Evolutionary conservation across 2,113 vertebrate genomes (phyloP), one percentile per base, ranked within the genome.

Genomic region (Nanorana parkeri): DNA sequence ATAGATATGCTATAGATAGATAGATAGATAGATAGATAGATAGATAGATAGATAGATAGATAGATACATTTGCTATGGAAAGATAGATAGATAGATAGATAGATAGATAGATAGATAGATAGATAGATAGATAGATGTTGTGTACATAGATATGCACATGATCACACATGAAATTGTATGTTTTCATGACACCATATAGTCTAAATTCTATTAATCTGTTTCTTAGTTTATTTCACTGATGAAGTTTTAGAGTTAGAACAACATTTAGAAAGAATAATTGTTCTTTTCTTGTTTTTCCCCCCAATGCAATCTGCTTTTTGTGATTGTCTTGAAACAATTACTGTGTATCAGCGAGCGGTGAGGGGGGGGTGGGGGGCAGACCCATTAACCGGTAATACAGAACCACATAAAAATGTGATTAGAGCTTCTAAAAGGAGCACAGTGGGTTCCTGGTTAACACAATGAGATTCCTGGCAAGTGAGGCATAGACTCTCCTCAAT

Each of bases 401-500:
- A 88, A 88, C 85, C 91, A 86, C 91, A 92, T 94, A 91, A 91
- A 92, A 93, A 92, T 88, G 91, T 90, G 91, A 91, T 93, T 91
- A 92, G 55, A 89, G 80, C 87, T 87, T 89, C 90, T 90, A 90
- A 91, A 90, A 90, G 90, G 93, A 88, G 90, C 91, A 58, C 92
- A 91, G 93, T 90, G 84, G 92, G 92, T 89, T 90, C 87, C 92
- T 93, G 91, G 92, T 92, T 94, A 92, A 91, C 90, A 92, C 93
- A 90, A 93, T 92, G 92, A 92, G 92, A 91, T 93, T 93, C 91
- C 91, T 87, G 90, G 91, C 89, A 93, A 93, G 89, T 28, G 90
- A 91, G 87, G 92, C 90, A 91, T 92, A 92, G 91, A 92, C 92
- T 91, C 92, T 89, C 90, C 88, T 86, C 93, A 94, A 91, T 90